These are phyloP conservation scores for Platycheirus albimanus DNA, from an alignment of 2,888 invertebrate species.

Conservation along the genomic window DNA sequence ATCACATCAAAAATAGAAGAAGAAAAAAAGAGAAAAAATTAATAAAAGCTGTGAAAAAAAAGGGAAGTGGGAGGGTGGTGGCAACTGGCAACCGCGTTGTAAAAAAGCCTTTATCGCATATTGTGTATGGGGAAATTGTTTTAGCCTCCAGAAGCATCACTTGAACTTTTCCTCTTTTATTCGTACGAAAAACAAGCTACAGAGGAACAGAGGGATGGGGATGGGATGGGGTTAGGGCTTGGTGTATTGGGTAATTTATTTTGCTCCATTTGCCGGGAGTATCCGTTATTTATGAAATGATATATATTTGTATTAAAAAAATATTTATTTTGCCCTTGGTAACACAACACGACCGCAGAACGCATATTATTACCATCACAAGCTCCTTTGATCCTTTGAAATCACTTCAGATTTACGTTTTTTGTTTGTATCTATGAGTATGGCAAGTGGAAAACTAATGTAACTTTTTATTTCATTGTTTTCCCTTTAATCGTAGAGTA, in stretches of 20 bases:
- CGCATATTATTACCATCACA: background rate
- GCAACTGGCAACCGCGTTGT: slow-evolving; percentile 27
- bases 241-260: slow-evolving; percentile 9
- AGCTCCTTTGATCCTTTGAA: slow-evolving; percentile 22
- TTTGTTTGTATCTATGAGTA: slow-evolving; percentile 15
- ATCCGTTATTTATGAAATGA: slow-evolving; percentile 33
- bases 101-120: slow-evolving; percentile 16
- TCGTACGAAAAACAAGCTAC: background rate
- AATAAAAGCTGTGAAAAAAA: slow-evolving; percentile 19
- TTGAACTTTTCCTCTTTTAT: slow-evolving; percentile 60
- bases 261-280: slow-evolving; percentile 23
- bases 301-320: slow-evolving; percentile 22
- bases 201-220: background rate
- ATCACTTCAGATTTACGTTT: slow-evolving; percentile 3
- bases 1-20: slow-evolving; percentile 10
- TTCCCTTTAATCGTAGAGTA: no score
- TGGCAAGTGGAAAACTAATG: slow-evolving; percentile 10
- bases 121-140: slow-evolving; percentile 52
- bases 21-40: background rate
- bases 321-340: slow-evolving; percentile 8
- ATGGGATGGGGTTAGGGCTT: background rate
- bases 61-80: slow-evolving; percentile 32
- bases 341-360: background rate
- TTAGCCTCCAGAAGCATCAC: slow-evolving; percentile 58
- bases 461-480: slow-evolving; percentile 4